Conservation (phyloP, 2,888 invertebrate genomes). For the Diarsia rubi region DNA sequence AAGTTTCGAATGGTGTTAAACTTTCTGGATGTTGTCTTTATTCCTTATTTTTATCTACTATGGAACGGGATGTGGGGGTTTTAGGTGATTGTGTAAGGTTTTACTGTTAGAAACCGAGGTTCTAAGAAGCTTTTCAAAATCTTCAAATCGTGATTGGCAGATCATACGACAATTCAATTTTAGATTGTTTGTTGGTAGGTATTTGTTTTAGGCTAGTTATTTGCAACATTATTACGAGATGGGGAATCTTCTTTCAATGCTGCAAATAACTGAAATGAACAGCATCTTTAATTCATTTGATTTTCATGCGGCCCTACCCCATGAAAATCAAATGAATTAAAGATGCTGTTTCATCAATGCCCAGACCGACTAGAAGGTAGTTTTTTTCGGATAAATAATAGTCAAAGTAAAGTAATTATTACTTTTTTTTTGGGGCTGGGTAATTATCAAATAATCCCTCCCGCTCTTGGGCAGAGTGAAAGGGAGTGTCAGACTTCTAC, state of each 20-base stretch:
- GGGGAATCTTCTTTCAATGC: no score
- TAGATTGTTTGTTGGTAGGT: neutral
- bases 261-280: neutral
- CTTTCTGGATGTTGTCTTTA: conserved; percentile 82
- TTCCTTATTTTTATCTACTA: conserved; percentile 77
- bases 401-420: no score
- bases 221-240: neutral
- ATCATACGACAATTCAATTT: neutral
- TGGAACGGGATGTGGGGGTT: conserved; percentile 31
- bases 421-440: no score
- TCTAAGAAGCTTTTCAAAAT: neutral
- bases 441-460: no score
- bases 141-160: neutral
- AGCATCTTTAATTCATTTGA: neutral
- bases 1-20: conserved; percentile 80
- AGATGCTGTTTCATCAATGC: no score
- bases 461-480: no score
- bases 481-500: no score
- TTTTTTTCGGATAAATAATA: no score
- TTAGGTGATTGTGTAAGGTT: conserved; percentile 10
- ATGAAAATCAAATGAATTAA: no score
- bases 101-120: neutral
- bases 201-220: neutral
- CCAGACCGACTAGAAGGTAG: no score
- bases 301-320: no score